Percentiles rank a stretch among this genome's conserved stretches.
Conservation (phyloP, 2,113 vertebrate species). For the Leiothrix lutea region DNA sequence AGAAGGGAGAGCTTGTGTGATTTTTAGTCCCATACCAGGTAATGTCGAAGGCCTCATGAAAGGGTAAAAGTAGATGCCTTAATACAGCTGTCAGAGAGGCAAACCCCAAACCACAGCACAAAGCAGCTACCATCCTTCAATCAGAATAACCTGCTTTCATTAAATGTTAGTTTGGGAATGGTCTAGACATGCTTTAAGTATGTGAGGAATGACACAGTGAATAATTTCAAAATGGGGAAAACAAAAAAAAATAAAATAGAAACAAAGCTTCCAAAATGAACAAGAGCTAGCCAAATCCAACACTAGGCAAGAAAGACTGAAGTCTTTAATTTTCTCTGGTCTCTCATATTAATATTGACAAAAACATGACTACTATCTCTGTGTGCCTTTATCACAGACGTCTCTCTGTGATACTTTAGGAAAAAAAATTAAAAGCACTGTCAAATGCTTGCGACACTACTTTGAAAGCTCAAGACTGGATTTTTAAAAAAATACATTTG, state of each 20-base stretch:
- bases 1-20: neutral
- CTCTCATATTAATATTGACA: neutral
- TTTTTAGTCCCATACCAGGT: neutral
- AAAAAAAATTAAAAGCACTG: neutral
- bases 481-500: neutral
- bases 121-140: constrained; percentile 1
- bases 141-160: constrained; percentile 46
- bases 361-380: neutral
- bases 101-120: neutral
- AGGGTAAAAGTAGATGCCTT: constrained; percentile 14
- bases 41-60: neutral
- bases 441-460: neutral
- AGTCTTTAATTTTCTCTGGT: neutral
- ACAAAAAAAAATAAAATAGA: neutral
- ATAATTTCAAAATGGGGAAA: neutral
- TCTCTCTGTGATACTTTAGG: neutral
- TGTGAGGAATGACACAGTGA: neutral
- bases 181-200: neutral
- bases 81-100: neutral
- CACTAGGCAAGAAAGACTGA: neutral
- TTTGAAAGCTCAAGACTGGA: neutral
- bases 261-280: neutral
- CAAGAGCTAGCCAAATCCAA: neutral
- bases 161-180: neutral
- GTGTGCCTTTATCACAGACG: neutral